Conservation (phyloP, 2,888 invertebrate species). For the Microctonus aethiopoides region DNA sequence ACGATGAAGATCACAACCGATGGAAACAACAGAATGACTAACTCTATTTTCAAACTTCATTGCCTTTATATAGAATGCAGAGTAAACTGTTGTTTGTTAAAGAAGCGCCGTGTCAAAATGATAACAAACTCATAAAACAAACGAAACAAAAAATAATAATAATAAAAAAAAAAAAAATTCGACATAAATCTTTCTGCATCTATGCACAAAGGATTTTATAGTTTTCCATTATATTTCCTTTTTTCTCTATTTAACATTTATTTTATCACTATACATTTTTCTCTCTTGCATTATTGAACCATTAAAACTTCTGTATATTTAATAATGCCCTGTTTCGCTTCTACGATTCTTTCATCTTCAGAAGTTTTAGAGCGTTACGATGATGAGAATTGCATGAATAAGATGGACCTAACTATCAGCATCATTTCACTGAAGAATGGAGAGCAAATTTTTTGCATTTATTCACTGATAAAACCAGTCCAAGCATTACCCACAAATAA, state of each 20-base stretch:
- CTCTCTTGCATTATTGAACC: conserved; percentile 27
- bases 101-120: background rate
- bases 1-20: conserved; percentile 7
- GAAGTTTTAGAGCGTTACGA: conserved; percentile 63
- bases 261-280: conserved; percentile 24
- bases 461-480: background rate
- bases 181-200: conserved; percentile 20
- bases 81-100: background rate
- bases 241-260: conserved; percentile 8
- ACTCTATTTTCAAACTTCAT: conserved; percentile 3
- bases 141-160: background rate
- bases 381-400: conserved; percentile 27
- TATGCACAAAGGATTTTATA: conserved; percentile 25
- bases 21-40: conserved; percentile 16
- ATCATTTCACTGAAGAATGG: background rate
- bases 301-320: conserved; percentile 7
- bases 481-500: background rate
- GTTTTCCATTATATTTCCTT: conserved; percentile 26
- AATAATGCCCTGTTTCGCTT: conserved; percentile 37
- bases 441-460: conserved; percentile 9
- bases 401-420: conserved; percentile 11
- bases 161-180: background rate
- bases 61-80: conserved; percentile 23
- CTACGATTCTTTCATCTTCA: conserved; percentile 34
- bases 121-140: background rate